Percentiles rank a stretch among this genome's conserved stretches.
Evolutionary conservation across 2,888 invertebrate genomes (phyloP).

Genomic region (Eucera pruinosa): DNA sequence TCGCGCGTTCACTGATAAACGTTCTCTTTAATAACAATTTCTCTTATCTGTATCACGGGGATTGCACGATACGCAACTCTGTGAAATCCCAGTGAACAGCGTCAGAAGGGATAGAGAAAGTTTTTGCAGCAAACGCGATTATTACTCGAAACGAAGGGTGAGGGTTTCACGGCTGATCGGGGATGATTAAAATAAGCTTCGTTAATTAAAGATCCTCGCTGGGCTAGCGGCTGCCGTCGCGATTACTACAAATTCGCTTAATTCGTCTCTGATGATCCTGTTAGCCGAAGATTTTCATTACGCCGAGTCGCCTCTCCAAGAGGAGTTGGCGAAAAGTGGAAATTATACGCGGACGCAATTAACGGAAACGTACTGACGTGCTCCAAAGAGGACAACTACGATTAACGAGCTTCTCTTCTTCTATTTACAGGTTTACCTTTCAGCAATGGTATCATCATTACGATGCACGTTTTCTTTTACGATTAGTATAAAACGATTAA

Average conservation of each 20-base stretch:
- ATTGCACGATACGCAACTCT: neutral
- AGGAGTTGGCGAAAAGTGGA: conserved; percentile 15
- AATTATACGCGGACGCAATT: conserved; percentile 46
- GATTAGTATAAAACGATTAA: too few relatives aligned
- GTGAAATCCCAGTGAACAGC: neutral
- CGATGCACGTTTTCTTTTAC: too few relatives aligned
- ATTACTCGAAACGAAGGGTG: conserved; percentile 49
- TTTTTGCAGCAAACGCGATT: conserved; percentile 77
- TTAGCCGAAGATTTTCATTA: conserved; percentile 52
- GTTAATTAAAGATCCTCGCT: conserved; percentile 69
- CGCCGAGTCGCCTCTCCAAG: neutral
- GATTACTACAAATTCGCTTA: conserved; percentile 55
- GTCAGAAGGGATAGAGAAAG: conserved; percentile 11
- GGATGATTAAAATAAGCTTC: conserved; percentile 79
- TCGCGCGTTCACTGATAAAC: too few relatives aligned
- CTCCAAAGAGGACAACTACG: conserved; percentile 13
- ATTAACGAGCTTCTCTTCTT: conserved; percentile 15
- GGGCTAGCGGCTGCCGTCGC: conserved; percentile 27
- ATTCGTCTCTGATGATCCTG: conserved; percentile 56
- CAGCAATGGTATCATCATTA: too few relatives aligned
- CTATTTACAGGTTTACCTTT: too few relatives aligned
- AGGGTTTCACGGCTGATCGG: conserved; percentile 71
- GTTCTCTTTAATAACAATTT: too few relatives aligned
- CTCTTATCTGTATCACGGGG: too few relatives aligned
- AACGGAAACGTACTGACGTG: conserved; percentile 17